Evolutionary conservation across 1,140 invertebrate species (phyloP), one percentile per base, ranked within the genome.

Genomic region (Reticulitermes speratus): DNA sequence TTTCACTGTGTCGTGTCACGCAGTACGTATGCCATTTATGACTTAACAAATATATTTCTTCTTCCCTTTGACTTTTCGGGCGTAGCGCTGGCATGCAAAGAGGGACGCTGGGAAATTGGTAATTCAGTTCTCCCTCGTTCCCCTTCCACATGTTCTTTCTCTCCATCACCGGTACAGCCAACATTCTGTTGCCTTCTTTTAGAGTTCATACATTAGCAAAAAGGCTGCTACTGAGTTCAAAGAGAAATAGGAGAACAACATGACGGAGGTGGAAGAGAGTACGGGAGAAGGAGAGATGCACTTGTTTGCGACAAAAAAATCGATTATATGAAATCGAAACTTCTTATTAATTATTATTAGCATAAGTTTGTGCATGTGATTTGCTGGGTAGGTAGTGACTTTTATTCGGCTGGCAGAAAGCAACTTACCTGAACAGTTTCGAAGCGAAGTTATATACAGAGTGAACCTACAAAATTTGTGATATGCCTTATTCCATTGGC

Each of bases 121-220:
- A 75, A 75, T 75, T 75, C 65, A 30, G 65, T 75, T 75, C 25
- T 75, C 65, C 65, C n/a, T 75, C 65, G 2, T 75, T 16, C n/a
- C n/a, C n/a, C 65, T n/a, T 19, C 59, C 59, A 5, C 59, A 12
- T 23, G 25, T 65, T 65, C 59, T 65, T 65, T 65, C 65, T 75
- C n/a, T 75, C 65, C 65, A 30, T 75, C 25, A 75, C 65, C 65
- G 14, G 65, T 75, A 75, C 25, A 75, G 25, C 65, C 14, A 75
- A 75, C 65, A 30, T 75, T 75, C 65, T 75, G 65, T 75, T 75
- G 65, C 65, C 65, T 75, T 75, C 65, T 30, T 75, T 75, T 75
- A 75, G 65, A 75, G 25, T 75, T 75, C 65, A 75, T 75, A 75
- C 65, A 75, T 75, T 75, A 75, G 65, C 65, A 75, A 75, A 75